A percentile compares a stretch with the other conserved stretches of the same genome.
These are phyloP conservation scores for Lumbricus terrestris DNA, from an alignment of 2,888 invertebrate species.

Conservation along the genomic window DNA sequence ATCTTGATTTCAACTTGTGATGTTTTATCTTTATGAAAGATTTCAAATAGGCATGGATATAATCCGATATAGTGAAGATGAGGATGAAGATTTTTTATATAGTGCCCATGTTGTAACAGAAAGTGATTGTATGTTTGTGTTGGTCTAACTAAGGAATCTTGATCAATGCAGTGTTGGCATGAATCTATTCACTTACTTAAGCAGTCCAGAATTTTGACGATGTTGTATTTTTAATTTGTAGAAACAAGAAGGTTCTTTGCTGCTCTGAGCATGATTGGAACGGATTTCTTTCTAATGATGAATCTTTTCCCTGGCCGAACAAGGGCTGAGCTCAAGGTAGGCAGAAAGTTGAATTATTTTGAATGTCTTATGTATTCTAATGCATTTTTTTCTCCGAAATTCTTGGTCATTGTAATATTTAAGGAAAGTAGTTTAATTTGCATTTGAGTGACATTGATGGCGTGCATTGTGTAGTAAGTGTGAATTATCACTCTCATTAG, in stretches of 20 bases:
- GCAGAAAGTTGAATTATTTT: not conserved
- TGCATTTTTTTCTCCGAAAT: not conserved
- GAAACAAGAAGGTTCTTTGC: conserved; percentile 70
- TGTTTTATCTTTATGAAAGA: no score
- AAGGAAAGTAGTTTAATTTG: not conserved
- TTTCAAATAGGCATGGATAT: no score
- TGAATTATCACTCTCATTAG: not conserved
- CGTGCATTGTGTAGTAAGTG: not conserved
- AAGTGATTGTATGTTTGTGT: not conserved
- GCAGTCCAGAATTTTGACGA: not conserved
- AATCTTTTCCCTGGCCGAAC: conserved; percentile 75
- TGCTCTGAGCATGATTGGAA: conserved; percentile 83
- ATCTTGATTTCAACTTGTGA: not conserved
- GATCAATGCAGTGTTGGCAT: not conserved
- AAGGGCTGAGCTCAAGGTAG: conserved; percentile 75
- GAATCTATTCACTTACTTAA: not conserved
- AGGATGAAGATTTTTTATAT: no score
- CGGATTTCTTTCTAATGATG: conserved; percentile 88
- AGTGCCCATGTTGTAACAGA: not conserved
- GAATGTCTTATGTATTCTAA: not conserved
- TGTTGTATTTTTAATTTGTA: conserved; percentile 21
- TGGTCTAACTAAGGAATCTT: not conserved
- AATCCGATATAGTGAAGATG: no score
- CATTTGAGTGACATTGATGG: not conserved
- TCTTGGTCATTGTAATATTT: not conserved